phyloP scores from a whole-genome alignment of 2,113 vertebrate species.

The Cacatua alba region DNA sequence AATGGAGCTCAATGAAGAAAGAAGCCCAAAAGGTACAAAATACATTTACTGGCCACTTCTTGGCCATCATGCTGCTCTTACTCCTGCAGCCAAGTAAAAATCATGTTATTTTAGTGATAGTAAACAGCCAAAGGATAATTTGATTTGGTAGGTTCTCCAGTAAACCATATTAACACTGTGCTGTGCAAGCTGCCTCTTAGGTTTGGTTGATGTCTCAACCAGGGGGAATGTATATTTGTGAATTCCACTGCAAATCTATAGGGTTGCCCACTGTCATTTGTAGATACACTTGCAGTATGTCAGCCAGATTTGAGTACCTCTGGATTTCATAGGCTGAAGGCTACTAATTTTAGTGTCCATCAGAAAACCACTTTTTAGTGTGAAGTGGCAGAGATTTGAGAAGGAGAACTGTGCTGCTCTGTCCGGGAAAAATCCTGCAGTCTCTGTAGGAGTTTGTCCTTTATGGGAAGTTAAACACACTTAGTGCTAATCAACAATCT shows the following conservation, averaged over 20 bases:
- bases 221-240: background rate
- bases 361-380: background rate
- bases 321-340: background rate
- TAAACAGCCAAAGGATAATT: background rate
- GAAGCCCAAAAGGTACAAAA: slow-evolving; percentile 88
- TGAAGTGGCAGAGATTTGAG: background rate
- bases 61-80: background rate
- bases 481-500: background rate
- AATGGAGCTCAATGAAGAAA: slow-evolving; percentile 86
- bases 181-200: fast-evolving
- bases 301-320: background rate
- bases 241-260: background rate
- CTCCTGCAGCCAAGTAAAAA: background rate
- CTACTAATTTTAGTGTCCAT: background rate
- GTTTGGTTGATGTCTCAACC: background rate
- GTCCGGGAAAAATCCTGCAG: background rate
- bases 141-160: background rate
- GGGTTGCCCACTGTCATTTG: fast-evolving
- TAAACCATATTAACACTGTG: background rate
- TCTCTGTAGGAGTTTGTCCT: background rate
- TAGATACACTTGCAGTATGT: background rate
- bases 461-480: background rate
- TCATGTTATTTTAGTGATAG: background rate
- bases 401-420: background rate
- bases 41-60: background rate